A percentile compares a stretch with the other conserved stretches of the same genome.
Evolutionary conservation across 2,113 vertebrate species (phyloP).

Genomic region (Ancistrus triradiatus): DNA sequence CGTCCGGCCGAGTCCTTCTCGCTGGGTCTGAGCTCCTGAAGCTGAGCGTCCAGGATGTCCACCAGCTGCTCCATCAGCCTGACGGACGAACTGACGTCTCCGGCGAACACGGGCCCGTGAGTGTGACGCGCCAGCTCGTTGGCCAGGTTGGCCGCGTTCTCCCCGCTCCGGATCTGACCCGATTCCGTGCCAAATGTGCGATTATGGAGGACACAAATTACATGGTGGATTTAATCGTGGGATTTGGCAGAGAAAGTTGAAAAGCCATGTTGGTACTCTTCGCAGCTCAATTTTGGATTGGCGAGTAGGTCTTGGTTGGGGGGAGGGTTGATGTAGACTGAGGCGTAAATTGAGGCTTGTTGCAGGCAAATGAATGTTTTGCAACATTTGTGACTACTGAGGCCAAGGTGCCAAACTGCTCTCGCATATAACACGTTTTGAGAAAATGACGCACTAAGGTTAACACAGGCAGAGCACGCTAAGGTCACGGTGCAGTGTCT

Average conservation of each 20-base stretch:
- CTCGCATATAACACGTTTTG: no score
- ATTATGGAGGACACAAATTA: constrained; percentile 14
- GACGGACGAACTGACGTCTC: constrained; percentile 93
- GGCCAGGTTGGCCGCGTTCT: constrained; percentile 95
- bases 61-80: constrained; percentile 96
- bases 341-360: no score
- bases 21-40: constrained; percentile 88
- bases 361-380: no score
- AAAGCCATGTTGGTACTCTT: constrained; percentile 27
- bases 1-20: constrained; percentile 88
- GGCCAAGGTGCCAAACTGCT: no score
- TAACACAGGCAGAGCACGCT: no score
- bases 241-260: background rate
- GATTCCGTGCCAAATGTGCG: constrained; percentile 26
- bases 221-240: background rate
- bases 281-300: constrained; percentile 3
- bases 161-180: constrained; percentile 88
- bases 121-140: constrained; percentile 96
- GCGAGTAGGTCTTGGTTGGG: no score
- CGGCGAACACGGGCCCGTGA: constrained; percentile 89
- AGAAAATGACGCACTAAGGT: no score
- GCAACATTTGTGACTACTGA: no score
- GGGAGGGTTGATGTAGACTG: no score
- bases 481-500: no score
- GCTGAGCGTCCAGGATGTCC: constrained; percentile 94